These are phyloP conservation scores for Labeo catla DNA, from an alignment of 2,113 vertebrate species.

Conservation along the genomic window DNA sequence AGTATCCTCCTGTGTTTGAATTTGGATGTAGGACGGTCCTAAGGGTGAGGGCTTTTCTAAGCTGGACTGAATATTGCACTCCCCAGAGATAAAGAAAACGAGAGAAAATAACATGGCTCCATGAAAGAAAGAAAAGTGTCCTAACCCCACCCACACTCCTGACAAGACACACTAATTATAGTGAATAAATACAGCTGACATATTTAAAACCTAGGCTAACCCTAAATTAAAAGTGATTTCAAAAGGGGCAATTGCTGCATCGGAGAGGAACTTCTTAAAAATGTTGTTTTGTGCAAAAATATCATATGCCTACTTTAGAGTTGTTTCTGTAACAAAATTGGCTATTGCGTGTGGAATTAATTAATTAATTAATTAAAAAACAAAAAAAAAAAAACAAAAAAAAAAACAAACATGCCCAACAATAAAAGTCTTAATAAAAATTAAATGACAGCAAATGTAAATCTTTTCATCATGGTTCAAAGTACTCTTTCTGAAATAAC, in stretches of 20 bases:
- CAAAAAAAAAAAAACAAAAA: constrained; percentile 57
- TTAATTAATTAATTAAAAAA: too few relatives aligned
- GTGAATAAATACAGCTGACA: constrained; percentile 78
- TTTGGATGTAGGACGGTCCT: constrained; percentile 61
- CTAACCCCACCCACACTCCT: constrained; percentile 68
- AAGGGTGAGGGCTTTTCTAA: constrained; percentile 70
- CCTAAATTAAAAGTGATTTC: constrained; percentile 72
- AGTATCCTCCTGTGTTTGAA: constrained; percentile 47
- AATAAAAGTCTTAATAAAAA: constrained; percentile 62
- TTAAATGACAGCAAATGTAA: constrained; percentile 60
- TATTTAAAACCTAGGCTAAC: constrained; percentile 70
- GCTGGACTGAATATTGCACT: constrained; percentile 81
- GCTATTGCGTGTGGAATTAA: constrained; percentile 40
- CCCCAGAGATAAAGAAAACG: constrained; percentile 64
- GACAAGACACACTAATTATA: constrained; percentile 69
- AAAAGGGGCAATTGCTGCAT: constrained; percentile 70
- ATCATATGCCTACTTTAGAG: constrained; percentile 60
- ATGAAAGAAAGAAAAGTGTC: constrained; percentile 59
- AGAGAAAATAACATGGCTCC: constrained; percentile 71
- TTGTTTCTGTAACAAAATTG: constrained; percentile 53
- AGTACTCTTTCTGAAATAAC: constrained; percentile 63
- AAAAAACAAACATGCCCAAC: constrained; percentile 63
- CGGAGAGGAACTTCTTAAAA: constrained; percentile 65
- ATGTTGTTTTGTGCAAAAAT: constrained; percentile 64
- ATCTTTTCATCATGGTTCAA: constrained; percentile 62